Percentiles rank a stretch among this genome's conserved stretches.
These are phyloP conservation scores for Hystrix brachyura DNA, from an alignment of 2,113 vertebrate genomes.

Conservation along the genomic window DNA sequence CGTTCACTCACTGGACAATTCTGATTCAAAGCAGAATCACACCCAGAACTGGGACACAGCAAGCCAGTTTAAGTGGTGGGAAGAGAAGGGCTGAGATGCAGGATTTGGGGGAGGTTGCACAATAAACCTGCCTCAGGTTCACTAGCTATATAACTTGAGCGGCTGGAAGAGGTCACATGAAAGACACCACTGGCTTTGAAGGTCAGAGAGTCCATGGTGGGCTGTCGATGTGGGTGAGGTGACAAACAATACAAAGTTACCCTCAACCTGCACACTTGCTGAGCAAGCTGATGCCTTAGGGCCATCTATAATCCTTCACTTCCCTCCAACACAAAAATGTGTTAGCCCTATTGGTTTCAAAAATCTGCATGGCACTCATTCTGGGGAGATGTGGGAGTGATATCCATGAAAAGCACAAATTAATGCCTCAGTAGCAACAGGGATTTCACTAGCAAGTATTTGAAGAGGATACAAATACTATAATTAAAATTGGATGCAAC, in stretches of 20 bases:
- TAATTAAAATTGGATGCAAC: conserved; percentile 73
- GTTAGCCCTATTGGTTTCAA: neutral
- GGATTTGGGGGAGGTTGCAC: too few species aligned
- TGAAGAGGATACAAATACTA: neutral
- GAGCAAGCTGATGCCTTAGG: neutral
- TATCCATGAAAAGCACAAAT: neutral
- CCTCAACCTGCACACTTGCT: neutral
- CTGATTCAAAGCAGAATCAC: neutral
- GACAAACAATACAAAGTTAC: neutral
- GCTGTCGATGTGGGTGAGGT: neutral
- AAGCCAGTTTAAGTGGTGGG: neutral
- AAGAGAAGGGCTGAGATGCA: neutral
- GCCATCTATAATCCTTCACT: neutral
- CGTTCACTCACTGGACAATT: neutral
- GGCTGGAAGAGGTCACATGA: neutral
- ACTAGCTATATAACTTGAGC: too few species aligned
- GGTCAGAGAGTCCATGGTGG: neutral
- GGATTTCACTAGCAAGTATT: neutral
- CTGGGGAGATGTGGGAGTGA: neutral
- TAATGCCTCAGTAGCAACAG: neutral
- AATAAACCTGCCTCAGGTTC: neutral
- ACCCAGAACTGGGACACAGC: neutral
- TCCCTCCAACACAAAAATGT: neutral
- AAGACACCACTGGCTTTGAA: neutral
- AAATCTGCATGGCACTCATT: neutral